Percentiles rank a stretch among this genome's conserved stretches.
Evolutionary conservation across 2,113 vertebrate genomes (phyloP).

Genomic region (Heterochromis multidens): DNA sequence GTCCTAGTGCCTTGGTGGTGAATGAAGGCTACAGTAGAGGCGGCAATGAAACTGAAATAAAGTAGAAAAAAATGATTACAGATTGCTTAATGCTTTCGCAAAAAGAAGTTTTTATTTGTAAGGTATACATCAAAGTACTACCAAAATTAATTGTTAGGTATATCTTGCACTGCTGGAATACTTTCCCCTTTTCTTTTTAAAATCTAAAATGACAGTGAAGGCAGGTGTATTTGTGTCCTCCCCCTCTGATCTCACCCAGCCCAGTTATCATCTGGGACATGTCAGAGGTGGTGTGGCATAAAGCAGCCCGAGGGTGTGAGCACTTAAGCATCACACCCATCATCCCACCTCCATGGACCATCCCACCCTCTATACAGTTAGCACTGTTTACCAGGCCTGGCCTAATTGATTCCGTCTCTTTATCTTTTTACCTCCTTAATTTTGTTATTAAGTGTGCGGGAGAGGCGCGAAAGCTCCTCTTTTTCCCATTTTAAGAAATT

Average conservation of each 20-base stretch:
- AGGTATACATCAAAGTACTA: background rate
- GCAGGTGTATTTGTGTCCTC: background rate
- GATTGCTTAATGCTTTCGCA: background rate
- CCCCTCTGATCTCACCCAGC: conserved; percentile 1
- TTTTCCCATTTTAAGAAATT: conserved; percentile 92
- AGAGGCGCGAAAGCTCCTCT: conserved; percentile 69
- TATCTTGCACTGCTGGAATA: background rate
- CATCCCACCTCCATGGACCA: conserved; percentile 50
- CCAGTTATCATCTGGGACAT: conserved; percentile 9
- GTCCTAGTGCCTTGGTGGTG: background rate
- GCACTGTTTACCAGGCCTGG: conserved; percentile 71
- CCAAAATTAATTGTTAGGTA: background rate
- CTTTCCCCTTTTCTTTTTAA: background rate
- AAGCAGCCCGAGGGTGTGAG: conserved; percentile 28
- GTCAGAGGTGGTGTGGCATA: conserved; percentile 42
- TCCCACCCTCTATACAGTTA: conserved; percentile 52
- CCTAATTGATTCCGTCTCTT: conserved; percentile 78
- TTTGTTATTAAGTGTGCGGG: conserved; percentile 75
- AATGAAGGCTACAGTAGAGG: background rate
- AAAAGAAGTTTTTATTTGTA: background rate
- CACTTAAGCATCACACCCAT: conserved; percentile 27
- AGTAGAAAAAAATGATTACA: background rate
- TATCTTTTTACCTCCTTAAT: conserved; percentile 75
- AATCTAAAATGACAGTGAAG: background rate
- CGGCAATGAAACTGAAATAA: background rate